Conservation (phyloP, 2,113 vertebrate genomes). For the Myiopsitta monachus region DNA sequence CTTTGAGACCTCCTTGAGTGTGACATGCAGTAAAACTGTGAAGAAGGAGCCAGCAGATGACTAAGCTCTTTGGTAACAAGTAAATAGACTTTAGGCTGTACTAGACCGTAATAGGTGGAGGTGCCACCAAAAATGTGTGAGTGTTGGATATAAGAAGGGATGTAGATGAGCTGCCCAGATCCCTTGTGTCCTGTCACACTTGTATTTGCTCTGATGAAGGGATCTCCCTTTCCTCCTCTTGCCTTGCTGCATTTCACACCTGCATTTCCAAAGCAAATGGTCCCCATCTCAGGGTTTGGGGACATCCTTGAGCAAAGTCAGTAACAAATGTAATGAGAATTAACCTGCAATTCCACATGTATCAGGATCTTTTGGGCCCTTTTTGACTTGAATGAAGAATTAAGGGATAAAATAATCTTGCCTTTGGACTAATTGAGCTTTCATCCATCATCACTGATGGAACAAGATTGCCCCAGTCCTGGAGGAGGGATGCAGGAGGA, state of each 20-base stretch:
- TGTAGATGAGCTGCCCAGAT: neutral
- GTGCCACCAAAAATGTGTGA: rapidly evolving
- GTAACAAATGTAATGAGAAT: neutral
- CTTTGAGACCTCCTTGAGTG: neutral
- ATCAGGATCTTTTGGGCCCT: neutral
- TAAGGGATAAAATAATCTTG: neutral
- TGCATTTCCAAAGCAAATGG: neutral
- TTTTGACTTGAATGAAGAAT: neutral
- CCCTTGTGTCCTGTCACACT: neutral
- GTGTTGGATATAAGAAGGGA: neutral
- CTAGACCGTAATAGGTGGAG: neutral
- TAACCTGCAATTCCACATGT: neutral
- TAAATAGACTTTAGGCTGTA: neutral
- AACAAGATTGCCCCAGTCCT: neutral
- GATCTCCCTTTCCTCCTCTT: neutral
- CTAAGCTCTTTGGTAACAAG: neutral
- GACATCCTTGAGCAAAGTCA: neutral
- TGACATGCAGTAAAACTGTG: neutral
- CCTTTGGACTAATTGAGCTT: neutral
- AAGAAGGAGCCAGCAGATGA: neutral
- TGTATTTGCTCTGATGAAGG: neutral
- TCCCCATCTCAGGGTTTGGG: neutral
- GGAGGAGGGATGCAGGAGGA: neutral
- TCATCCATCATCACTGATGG: neutral
- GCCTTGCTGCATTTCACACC: neutral